Evolutionary conservation across 2,888 invertebrate genomes (phyloP), one percentile per base, ranked within the genome.

Genomic region (Leptopterna dolabrata): DNA sequence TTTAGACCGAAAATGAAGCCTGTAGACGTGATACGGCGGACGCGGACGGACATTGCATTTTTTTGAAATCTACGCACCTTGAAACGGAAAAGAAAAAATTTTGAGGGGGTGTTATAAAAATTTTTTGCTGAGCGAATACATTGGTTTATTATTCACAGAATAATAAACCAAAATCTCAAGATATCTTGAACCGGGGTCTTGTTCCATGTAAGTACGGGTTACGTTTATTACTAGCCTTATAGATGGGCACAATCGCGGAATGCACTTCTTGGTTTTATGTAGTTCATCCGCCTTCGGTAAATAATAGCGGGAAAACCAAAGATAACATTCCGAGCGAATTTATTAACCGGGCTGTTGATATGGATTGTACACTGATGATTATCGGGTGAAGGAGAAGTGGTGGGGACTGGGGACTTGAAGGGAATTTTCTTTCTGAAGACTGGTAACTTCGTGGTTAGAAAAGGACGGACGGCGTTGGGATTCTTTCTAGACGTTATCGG

Each of bases 401-500:
- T n/a, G 11, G 55, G 73, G 30, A 36, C 14, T 0, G 27, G 71
- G 14, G 71, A 7, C 63, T 63, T 13, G 63, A 24, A 36, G 9
- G 63, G 24, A 24, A 63, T 19, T 24, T 63, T 24, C 63, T 51
- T 63, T 11, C 63, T 24, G 63, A 24, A 27, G 63, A 24, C 11
- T 19, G 24, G 7, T 19, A 55, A n/a, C n/a, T n/a, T n/a, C n/a
- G 29, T 9, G 71, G 71, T 71, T 29, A 36, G 36, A 1, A 29
- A n/a, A 2, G 29, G 6, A 71, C 14, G 36, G 71, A 36, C 30
- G 29, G 71, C 14, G 36, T 71, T 71, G 36, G 73, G 36, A 73
- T 73, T 73, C 73, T 73, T 63, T 63, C 63, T 73, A 73, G 73
- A 73, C 73, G 73, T 73, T 73, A 73, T 73, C 73, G 36, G 36